Percentiles rank a stretch among this genome's conserved stretches.
Conservation (phyloP, 2,888 invertebrate genomes). For the Pterostichus niger region DNA sequence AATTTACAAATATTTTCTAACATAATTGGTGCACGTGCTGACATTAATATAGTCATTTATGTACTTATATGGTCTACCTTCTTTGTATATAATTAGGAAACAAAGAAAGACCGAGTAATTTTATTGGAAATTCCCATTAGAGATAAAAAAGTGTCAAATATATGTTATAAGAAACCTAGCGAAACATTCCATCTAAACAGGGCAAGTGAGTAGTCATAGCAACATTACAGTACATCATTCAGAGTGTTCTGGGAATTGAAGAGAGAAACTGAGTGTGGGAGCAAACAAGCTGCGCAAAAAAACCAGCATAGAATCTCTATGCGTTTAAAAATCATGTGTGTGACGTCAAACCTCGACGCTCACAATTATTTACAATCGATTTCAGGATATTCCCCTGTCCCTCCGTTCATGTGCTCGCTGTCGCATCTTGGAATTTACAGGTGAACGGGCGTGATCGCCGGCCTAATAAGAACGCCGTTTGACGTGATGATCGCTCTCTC, state of each 20-base stretch:
- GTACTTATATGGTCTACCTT: too few species aligned
- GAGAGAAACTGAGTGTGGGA: not conserved
- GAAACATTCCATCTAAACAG: not conserved
- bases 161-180: not conserved
- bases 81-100: too few species aligned
- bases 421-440: constrained; percentile 56
- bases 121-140: not conserved
- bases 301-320: constrained; percentile 5
- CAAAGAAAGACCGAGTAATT: not conserved
- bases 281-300: constrained; percentile 15
- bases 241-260: constrained; percentile 15
- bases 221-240: not conserved
- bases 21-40: too few species aligned
- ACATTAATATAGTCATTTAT: too few species aligned
- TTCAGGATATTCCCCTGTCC: not conserved
- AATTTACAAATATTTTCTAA: too few species aligned
- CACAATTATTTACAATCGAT: constrained; percentile 65
- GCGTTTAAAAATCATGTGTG: constrained; percentile 50
- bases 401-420: not conserved
- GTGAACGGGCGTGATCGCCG: constrained; percentile 47
- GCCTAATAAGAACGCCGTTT: constrained; percentile 55
- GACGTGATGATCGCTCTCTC: constrained; percentile 38
- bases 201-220: constrained; percentile 18
- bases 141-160: not conserved
- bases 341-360: constrained; percentile 49